Conservation (phyloP, 2,113 vertebrate species). For the Grantiella picta region DNA sequence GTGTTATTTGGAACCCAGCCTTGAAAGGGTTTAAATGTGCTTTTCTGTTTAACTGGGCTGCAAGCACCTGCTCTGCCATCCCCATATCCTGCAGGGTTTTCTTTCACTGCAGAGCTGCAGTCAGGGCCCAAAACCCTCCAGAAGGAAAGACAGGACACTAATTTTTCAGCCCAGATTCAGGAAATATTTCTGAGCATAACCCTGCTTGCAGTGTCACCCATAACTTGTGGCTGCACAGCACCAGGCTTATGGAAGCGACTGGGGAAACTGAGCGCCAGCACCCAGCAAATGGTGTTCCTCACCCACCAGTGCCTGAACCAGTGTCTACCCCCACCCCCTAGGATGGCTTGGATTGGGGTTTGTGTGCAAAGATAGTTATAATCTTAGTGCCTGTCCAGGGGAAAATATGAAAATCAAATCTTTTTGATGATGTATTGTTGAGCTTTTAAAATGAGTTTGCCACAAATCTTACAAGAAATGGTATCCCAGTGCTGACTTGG, state of each 20-base stretch:
- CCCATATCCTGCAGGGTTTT: fast-evolving
- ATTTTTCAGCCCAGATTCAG: not conserved
- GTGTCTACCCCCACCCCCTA: not conserved
- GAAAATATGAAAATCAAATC: not conserved
- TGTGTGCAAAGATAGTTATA: not conserved
- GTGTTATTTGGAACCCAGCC: not conserved
- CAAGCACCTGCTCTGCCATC: not conserved
- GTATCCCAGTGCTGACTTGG: not conserved
- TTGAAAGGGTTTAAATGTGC: not conserved
- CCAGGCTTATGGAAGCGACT: fast-evolving
- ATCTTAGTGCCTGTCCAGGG: not conserved
- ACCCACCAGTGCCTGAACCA: fast-evolving
- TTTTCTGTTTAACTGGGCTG: not conserved
- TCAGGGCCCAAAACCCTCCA: not conserved
- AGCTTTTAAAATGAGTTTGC: not conserved
- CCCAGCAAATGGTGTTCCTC: not conserved
- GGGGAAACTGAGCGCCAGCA: not conserved
- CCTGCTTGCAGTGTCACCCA: not conserved
- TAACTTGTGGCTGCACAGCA: not conserved
- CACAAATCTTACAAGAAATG: not conserved
- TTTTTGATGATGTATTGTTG: not conserved
- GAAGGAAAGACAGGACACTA: not conserved
- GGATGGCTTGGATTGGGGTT: not conserved
- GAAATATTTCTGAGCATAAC: not conserved
- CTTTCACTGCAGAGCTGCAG: not conserved